Base-by-base conservation (phyloP, 1,140 invertebrate genomes). In the Adelges cooleyi region DNA sequence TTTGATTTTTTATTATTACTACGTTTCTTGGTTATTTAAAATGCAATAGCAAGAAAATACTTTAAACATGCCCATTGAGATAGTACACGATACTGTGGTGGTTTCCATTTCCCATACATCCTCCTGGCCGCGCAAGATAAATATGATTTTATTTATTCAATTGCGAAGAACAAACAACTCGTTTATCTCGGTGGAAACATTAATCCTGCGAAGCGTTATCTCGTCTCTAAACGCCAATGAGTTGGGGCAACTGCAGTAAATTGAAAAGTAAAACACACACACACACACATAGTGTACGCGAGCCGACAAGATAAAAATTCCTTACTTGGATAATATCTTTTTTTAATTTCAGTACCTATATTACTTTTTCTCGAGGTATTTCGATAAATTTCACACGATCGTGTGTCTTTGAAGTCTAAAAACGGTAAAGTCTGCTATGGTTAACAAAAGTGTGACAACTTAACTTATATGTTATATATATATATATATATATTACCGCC, bases 141-240 rank as follows among this genome's bases (percentile, higher is more conserved):
- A 56, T 56, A 56, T 44, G 38, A 56, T 56, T 56, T 44, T 56
- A 56, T 56, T 56, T 54, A 40, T 54, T 54, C 52, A 54, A 54
- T 54, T 56, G 53, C 22, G 23, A 44, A 42, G 53, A 56, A 56
- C 44, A 56, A 56, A 56, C 53, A 56, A 44, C 53, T 44, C 53
- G 36, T 54, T 54, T 54, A 54, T 54, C 52, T 56, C 1, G 22
- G 22, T 56, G 18, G 53, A 56, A 56, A 25, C 38, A 27, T 56
- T 56, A 56, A 56, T 56, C 53, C 53, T 18, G 22, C 40, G 4
- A 17, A 56, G 40, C 53, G 53, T 56, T 56, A 56, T 56, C 53
- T 18, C n/a, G 11, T 5, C 11, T 4, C 8, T 44, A 38, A 23
- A 44, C 3, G 22, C n/a, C n/a, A 5, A 40, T 25, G 38, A 44